Percentiles rank a stretch among this genome's conserved stretches.
These are phyloP conservation scores for Chaetoderma sp. DNA, from an alignment of 2,888 invertebrate species.

Conservation along the genomic window DNA sequence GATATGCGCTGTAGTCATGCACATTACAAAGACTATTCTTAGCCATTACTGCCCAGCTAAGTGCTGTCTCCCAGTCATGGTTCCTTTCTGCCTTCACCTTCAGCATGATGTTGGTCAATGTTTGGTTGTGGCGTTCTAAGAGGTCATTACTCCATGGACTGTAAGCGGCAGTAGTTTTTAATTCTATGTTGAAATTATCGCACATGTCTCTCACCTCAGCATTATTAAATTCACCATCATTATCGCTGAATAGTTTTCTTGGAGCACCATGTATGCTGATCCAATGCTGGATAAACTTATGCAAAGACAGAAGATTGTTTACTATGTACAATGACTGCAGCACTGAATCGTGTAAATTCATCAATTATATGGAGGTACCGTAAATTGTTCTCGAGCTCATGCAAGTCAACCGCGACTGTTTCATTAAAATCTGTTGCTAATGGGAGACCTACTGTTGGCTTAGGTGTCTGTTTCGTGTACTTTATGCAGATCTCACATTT, in stretches of 20 bases:
- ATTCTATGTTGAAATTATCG: slow-evolving; percentile 20
- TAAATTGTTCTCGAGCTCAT: too few relatives aligned
- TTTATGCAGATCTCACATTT: slow-evolving; percentile 5
- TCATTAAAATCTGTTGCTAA: slow-evolving; percentile 15
- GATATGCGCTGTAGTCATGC: slow-evolving; percentile 13
- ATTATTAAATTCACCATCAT: slow-evolving; percentile 20
- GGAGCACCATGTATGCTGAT: slow-evolving; percentile 11
- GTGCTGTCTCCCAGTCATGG: slow-evolving; percentile 16
- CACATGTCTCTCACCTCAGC: slow-evolving; percentile 15
- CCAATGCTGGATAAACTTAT: too few relatives aligned
- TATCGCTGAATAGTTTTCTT: slow-evolving; percentile 14
- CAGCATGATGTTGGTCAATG: slow-evolving; percentile 18
- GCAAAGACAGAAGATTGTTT: too few relatives aligned
- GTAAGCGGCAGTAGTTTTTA: slow-evolving; percentile 20
- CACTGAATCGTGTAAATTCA: slow-evolving; percentile 9
- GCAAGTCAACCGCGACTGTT: neutral
- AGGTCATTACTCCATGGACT: slow-evolving; percentile 27
- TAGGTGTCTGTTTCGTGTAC: slow-evolving; percentile 10
- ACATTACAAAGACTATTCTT: slow-evolving; percentile 4
- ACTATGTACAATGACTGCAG: too few relatives aligned
- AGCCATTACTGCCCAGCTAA: slow-evolving; percentile 19
- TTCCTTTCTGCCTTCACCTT: slow-evolving; percentile 15
- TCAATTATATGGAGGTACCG: slow-evolving; percentile 23
- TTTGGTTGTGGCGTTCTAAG: slow-evolving; percentile 23
- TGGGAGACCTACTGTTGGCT: slow-evolving; percentile 16